Evolutionary conservation across 1,140 invertebrate species (phyloP).

Genomic region (Hetaerina americana): DNA sequence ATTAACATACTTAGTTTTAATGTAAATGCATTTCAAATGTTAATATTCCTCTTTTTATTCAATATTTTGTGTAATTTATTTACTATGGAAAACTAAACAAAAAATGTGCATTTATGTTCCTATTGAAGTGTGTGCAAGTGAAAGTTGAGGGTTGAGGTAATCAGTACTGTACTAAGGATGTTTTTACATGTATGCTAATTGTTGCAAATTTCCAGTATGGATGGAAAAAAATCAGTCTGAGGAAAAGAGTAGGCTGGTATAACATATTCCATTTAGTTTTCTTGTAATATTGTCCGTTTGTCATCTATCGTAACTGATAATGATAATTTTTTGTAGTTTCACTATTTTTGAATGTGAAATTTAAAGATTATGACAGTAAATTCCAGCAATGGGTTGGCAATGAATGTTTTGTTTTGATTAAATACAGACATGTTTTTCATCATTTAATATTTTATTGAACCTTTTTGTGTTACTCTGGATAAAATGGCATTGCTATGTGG

Average conservation of each 20-base stretch:
- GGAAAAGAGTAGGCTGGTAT: too few species aligned
- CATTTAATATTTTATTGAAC: neutral
- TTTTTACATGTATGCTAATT: neutral
- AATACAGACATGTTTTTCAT: neutral
- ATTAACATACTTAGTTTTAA: neutral
- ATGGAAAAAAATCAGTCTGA: neutral
- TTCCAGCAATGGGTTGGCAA: neutral
- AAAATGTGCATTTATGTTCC: neutral
- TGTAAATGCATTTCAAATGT: neutral
- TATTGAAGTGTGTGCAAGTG: neutral
- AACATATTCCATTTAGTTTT: too few species aligned
- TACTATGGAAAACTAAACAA: neutral
- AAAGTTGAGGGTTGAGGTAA: neutral
- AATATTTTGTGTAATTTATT: neutral
- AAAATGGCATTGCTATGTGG: neutral
- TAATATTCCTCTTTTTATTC: neutral
- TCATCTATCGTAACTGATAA: too few species aligned
- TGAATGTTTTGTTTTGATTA: neutral
- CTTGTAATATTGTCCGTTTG: too few species aligned
- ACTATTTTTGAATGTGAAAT: neutral
- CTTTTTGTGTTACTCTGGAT: neutral
- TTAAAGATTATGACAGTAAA: neutral
- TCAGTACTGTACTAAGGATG: neutral
- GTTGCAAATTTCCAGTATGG: neutral
- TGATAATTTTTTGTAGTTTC: neutral